Conservation (phyloP, 2,113 vertebrate species). For the Chaetura pelagica region DNA sequence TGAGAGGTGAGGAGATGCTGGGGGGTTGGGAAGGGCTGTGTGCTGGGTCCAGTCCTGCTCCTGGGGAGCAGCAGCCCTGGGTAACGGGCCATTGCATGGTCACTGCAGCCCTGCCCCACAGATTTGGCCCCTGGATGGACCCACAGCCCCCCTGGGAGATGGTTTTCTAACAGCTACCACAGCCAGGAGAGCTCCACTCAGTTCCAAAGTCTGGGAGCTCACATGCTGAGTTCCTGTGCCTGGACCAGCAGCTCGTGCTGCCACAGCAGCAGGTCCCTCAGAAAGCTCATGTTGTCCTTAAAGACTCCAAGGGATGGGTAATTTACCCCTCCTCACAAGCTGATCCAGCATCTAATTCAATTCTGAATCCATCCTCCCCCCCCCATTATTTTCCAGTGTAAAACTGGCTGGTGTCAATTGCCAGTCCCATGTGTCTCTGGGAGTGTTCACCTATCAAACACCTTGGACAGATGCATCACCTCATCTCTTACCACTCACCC, state of each 20-base stretch:
- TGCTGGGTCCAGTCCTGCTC: not conserved
- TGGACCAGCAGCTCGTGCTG: rapidly evolving
- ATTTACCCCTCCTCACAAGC: not conserved
- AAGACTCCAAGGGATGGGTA: not conserved
- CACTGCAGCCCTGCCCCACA: rapidly evolving
- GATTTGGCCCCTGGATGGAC: not conserved
- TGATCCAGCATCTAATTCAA: not conserved
- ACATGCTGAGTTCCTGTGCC: rapidly evolving
- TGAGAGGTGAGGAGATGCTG: not conserved
- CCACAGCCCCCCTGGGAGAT: rapidly evolving
- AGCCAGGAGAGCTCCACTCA: not conserved
- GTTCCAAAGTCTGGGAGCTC: not conserved
- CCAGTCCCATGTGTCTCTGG: not conserved
- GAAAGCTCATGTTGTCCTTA: not conserved
- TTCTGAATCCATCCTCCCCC: not conserved
- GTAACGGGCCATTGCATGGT: rapidly evolving
- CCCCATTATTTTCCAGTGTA: not conserved
- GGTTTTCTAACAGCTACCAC: rapidly evolving
- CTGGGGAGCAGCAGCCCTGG: not conserved
- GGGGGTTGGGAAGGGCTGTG: not conserved
- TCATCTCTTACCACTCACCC: not conserved
- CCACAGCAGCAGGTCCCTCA: rapidly evolving
- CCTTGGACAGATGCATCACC: not conserved
- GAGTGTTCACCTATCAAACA: rapidly evolving
- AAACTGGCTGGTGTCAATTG: not conserved